A percentile compares a stretch with the other conserved stretches of the same genome.
These are phyloP conservation scores for Cyrtodaria siliqua DNA, from an alignment of 2,888 invertebrate species.

Conservation along the genomic window DNA sequence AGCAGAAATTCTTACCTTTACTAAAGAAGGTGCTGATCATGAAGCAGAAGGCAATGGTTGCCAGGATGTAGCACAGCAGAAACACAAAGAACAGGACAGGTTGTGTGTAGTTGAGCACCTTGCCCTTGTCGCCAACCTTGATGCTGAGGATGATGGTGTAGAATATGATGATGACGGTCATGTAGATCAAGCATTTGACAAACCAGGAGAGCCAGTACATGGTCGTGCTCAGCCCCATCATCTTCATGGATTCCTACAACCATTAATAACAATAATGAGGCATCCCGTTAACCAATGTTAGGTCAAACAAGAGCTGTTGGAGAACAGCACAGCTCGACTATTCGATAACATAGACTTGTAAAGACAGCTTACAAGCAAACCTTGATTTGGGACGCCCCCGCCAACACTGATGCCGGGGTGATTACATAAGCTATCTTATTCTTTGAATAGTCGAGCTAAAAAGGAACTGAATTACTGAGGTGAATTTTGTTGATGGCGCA, in stretches of 20 bases:
- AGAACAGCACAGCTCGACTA: constrained; percentile 1
- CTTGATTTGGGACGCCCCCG: no score
- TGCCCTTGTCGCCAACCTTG: constrained; percentile 64
- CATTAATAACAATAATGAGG: no score
- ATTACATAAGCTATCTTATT: no score
- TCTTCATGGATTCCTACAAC: constrained; percentile 97
- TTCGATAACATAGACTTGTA: no score
- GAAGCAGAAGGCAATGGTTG: constrained; percentile 92
- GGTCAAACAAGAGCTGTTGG: not conserved
- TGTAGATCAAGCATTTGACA: constrained; percentile 90
- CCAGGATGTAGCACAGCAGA: constrained; percentile 90
- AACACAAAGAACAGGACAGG: constrained; percentile 90
- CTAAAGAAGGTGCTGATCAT: constrained; percentile 93
- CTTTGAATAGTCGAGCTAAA: no score
- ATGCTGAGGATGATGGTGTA: constrained; percentile 85
- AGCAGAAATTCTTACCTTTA: constrained; percentile 90
- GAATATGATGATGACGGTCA: constrained; percentile 88
- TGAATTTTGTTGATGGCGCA: no score
- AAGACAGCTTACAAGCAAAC: no score
- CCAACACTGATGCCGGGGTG: no score
- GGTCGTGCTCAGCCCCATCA: constrained; percentile 94
- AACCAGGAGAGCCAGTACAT: constrained; percentile 96
- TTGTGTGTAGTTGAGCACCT: constrained; percentile 86
- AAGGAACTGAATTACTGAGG: no score
- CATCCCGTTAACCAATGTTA: no score